Percentiles rank a stretch among this genome's conserved stretches.
These are phyloP conservation scores for Corbicula japonica DNA, from an alignment of 2,888 invertebrate species.

Conservation along the genomic window DNA sequence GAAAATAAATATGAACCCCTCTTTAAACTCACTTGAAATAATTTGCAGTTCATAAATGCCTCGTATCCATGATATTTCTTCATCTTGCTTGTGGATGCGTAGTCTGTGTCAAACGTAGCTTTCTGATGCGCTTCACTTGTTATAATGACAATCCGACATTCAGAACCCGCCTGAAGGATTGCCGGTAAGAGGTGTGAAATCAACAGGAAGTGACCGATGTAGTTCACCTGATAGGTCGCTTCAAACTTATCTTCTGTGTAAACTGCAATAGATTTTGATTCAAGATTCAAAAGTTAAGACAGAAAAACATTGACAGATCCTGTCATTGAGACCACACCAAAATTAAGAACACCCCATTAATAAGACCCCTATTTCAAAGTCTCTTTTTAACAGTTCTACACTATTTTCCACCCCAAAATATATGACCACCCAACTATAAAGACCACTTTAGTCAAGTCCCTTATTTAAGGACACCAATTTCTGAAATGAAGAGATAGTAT, in stretches of 20 bases:
- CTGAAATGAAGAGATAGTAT: too few relatives aligned
- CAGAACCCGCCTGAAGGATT: conserved; percentile 66
- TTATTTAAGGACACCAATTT: too few relatives aligned
- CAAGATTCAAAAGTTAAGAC: too few relatives aligned
- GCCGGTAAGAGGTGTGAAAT: conserved; percentile 66
- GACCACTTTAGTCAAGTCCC: too few relatives aligned
- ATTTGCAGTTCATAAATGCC: conserved; percentile 69
- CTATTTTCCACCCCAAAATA: too few relatives aligned
- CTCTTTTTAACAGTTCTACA: too few relatives aligned
- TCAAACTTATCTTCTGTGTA: conserved; percentile 72
- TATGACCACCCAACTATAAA: too few relatives aligned
- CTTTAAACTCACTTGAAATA: conserved; percentile 70
- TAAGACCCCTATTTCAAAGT: too few relatives aligned
- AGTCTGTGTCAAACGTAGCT: conserved; percentile 61
- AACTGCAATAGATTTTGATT: conserved; percentile 62
- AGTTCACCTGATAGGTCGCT: conserved; percentile 71
- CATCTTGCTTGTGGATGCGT: conserved; percentile 55
- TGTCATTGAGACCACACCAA: too few relatives aligned
- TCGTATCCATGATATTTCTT: conserved; percentile 59
- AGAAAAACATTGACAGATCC: too few relatives aligned
- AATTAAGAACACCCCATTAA: too few relatives aligned
- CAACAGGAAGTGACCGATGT: conserved; percentile 70
- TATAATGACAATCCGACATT: conserved; percentile 69
- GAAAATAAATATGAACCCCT: too few relatives aligned
- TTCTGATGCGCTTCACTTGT: conserved; percentile 65